Conservation (phyloP, 2,888 invertebrate genomes). For the Trichacis sp. region DNA sequence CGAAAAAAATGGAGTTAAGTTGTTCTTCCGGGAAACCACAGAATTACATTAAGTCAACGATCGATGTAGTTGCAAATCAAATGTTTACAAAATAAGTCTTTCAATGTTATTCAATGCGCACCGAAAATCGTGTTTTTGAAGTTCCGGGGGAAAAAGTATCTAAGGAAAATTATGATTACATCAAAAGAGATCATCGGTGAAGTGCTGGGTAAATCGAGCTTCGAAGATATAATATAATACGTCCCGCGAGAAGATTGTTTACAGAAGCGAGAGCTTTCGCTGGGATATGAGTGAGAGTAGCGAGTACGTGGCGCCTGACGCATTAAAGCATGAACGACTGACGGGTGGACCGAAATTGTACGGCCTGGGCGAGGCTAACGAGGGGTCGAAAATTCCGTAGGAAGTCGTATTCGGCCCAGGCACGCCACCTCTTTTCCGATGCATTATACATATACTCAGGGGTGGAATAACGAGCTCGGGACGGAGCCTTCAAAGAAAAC, state of each 20-base stretch:
- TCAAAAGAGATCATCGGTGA: not conserved
- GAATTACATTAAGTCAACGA: no score
- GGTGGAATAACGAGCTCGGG: constrained; percentile 30
- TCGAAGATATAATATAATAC: not conserved
- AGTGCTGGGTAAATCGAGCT: not conserved
- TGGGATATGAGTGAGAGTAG: constrained; percentile 58
- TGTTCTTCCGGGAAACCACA: no score
- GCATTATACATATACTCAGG: constrained; percentile 26
- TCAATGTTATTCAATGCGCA: no score
- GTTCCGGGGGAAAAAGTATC: no score
- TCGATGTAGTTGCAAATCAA: no score
- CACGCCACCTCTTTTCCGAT: constrained; percentile 28
- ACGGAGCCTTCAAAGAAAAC: constrained; percentile 11
- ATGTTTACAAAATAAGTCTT: no score
- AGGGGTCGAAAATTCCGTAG: constrained; percentile 36
- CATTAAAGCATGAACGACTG: constrained; percentile 48
- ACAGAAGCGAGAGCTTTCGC: constrained; percentile 53
- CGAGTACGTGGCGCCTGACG: constrained; percentile 52
- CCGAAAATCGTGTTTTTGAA: no score
- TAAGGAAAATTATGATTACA: not conserved
- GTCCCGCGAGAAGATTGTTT: constrained; percentile 44
- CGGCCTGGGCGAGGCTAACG: constrained; percentile 35
- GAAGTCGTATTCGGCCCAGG: constrained; percentile 33
- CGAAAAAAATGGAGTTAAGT: no score
- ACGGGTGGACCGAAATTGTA: constrained; percentile 40